Evolutionary conservation across 2,113 vertebrate species (phyloP).

Genomic region (Ramphastos sulfuratus): DNA sequence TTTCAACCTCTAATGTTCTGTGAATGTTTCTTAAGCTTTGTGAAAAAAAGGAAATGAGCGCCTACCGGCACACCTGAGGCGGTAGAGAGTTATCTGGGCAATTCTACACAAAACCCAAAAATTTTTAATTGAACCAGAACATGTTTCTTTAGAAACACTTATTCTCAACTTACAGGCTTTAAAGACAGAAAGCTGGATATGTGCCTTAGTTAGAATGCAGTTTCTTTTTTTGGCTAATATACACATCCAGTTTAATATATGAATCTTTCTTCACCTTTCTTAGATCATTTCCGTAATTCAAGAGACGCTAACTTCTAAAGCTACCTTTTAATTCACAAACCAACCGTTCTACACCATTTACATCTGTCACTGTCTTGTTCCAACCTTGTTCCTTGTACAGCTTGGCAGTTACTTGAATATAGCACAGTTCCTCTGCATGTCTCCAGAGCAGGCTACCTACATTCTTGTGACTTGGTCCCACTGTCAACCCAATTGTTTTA

Average conservation of each 20-base stretch:
- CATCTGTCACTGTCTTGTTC: neutral
- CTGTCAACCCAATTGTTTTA: neutral
- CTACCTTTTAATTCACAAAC: neutral
- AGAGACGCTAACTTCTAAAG: neutral
- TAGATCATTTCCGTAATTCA: neutral
- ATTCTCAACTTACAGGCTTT: neutral
- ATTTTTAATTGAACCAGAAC: neutral
- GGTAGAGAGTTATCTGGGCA: neutral
- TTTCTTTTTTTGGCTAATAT: neutral
- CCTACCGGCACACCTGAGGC: neutral
- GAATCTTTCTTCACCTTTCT: neutral
- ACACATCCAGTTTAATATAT: neutral
- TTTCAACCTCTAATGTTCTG: no score
- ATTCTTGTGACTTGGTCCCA: neutral
- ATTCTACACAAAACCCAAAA: neutral
- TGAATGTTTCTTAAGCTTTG: neutral
- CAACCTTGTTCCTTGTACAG: neutral
- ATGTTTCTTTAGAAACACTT: neutral
- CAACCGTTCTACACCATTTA: neutral
- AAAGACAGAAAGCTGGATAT: neutral
- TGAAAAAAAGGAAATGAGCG: neutral
- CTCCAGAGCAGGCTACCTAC: neutral
- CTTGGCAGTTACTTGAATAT: neutral
- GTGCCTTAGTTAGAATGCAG: neutral
- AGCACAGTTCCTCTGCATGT: neutral